Conservation (phyloP, 2,113 vertebrate species). For the Odontophorus gujanensis region DNA sequence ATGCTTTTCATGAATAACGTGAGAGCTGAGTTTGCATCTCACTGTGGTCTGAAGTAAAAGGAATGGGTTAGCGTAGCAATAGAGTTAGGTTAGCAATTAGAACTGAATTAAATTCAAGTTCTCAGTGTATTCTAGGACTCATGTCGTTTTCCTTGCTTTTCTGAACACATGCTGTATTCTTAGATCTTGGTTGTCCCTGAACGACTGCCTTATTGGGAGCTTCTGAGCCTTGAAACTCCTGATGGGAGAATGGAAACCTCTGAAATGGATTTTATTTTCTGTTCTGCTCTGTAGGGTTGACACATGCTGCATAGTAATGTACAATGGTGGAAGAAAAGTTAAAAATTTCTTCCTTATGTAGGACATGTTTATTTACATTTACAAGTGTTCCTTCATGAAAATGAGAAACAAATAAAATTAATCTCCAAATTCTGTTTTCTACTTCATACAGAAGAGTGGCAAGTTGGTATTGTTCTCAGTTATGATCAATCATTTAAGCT, state of each 20-base stretch:
- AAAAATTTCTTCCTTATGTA: background rate
- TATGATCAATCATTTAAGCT: background rate
- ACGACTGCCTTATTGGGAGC: background rate
- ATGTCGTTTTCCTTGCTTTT: background rate
- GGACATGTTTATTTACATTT: background rate
- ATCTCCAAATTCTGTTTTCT: background rate
- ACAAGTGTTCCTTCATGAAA: background rate
- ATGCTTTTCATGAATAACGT: background rate
- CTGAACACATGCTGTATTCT: background rate
- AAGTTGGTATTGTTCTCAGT: background rate
- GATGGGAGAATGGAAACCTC: background rate
- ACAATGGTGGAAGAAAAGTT: background rate
- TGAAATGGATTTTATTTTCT: background rate
- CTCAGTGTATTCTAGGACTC: background rate
- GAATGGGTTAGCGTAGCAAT: background rate
- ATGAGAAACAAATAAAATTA: background rate
- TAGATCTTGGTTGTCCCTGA: background rate
- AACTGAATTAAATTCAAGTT: background rate
- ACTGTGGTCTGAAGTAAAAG: background rate
- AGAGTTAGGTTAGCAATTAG: background rate
- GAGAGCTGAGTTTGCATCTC: background rate
- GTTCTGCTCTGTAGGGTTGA: background rate
- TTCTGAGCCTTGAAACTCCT: background rate
- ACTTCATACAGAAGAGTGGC: background rate
- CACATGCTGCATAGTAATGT: background rate